These are phyloP conservation scores for Cisticola juncidis DNA, from an alignment of 2,113 vertebrate species.

Conservation along the genomic window DNA sequence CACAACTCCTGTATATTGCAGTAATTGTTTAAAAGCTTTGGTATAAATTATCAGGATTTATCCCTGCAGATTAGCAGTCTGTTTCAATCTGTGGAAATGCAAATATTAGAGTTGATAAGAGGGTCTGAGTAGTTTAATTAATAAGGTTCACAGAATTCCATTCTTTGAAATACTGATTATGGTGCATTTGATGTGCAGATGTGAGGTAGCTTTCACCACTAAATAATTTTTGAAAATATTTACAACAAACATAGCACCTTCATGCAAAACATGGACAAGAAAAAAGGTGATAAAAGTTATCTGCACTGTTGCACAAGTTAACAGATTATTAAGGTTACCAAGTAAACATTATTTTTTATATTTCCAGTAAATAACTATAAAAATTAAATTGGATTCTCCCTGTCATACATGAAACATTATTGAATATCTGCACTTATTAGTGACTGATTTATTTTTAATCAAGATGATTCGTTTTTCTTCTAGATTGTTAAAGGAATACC, in stretches of 20 bases:
- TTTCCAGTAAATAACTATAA: not conserved
- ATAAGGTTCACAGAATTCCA: not conserved
- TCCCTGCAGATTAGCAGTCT: not conserved
- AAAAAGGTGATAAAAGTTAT: not conserved
- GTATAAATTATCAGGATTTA: not conserved
- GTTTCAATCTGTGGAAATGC: not conserved
- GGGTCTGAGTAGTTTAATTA: not conserved
- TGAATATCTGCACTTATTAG: not conserved
- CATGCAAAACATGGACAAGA: not conserved
- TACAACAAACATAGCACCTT: not conserved
- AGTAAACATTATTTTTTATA: not conserved
- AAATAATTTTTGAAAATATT: not conserved
- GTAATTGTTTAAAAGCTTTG: not conserved
- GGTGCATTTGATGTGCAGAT: not conserved
- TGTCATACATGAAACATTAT: not conserved
- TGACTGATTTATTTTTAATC: not conserved
- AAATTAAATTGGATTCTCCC: not conserved
- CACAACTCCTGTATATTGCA: not conserved
- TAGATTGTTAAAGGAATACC: constrained; percentile 89
- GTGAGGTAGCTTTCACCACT: not conserved
- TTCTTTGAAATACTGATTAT: not conserved
- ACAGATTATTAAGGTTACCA: not conserved
- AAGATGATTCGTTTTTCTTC: constrained; percentile 56
- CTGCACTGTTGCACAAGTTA: not conserved
- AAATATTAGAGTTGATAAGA: not conserved